A percentile compares a stretch with the other conserved stretches of the same genome.
These are phyloP conservation scores for Saccopteryx bilineata DNA, from an alignment of 2,113 vertebrate genomes.

Conservation along the genomic window DNA sequence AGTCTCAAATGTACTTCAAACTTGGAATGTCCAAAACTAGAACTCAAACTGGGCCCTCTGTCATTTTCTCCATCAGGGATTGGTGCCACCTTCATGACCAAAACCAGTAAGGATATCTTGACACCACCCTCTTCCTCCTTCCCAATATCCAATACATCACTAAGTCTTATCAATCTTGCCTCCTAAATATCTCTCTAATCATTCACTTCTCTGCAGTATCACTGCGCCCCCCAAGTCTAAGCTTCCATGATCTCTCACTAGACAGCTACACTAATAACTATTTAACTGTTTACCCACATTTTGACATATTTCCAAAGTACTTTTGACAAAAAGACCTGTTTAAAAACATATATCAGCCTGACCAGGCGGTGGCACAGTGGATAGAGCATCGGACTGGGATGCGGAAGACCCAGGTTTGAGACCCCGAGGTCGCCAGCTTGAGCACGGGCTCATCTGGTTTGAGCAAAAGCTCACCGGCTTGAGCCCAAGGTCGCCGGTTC, in stretches of 20 bases:
- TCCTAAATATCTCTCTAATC: not conserved
- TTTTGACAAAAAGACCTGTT: not conserved
- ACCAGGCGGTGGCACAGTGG: no score
- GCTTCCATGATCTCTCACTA: not conserved
- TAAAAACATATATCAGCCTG: not conserved
- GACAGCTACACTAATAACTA: not conserved
- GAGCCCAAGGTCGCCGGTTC: no score
- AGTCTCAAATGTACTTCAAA: not conserved
- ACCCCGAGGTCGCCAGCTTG: no score
- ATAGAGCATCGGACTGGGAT: no score
- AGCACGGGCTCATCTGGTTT: no score
- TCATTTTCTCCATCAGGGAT: not conserved
- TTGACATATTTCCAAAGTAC: not conserved
- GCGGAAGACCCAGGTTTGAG: no score
- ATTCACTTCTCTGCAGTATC: not conserved
- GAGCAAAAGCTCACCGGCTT: no score
- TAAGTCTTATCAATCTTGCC: not conserved
- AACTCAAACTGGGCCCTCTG: not conserved
- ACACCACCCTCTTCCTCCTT: not conserved
- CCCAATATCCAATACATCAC: not conserved
- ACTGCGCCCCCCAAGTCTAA: not conserved
- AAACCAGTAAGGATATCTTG: not conserved
- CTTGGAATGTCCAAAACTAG: not conserved
- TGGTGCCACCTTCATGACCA: not conserved
- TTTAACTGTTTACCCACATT: not conserved